phyloP scores from a whole-genome alignment of 2,113 vertebrate species.

The Brachirus orientalis region DNA sequence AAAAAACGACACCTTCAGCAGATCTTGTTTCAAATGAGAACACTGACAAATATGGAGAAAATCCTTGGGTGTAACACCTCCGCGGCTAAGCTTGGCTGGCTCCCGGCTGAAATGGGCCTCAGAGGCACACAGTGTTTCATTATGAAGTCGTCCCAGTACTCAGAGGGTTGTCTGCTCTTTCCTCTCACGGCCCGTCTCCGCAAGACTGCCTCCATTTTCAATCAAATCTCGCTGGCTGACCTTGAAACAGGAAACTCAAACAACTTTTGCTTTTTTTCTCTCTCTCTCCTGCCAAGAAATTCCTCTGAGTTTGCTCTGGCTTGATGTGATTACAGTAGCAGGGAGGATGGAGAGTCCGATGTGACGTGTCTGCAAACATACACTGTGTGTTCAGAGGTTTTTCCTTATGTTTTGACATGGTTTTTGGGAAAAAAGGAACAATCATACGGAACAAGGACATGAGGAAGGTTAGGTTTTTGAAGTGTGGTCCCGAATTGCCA shows the following conservation, averaged over 20 bases:
- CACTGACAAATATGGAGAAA: slow-evolving; percentile 2
- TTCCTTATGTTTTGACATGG: too few relatives aligned
- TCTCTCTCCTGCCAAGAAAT: slow-evolving; percentile 4
- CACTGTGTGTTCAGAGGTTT: too few relatives aligned
- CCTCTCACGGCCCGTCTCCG: background rate
- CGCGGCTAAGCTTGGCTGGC: slow-evolving; percentile 9
- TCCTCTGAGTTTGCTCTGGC: slow-evolving; percentile 14
- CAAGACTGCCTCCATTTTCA: slow-evolving; percentile 20
- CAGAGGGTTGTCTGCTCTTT: slow-evolving; percentile 5
- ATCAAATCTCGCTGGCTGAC: slow-evolving; percentile 31
- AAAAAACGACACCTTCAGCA: background rate
- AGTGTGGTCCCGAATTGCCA: too few relatives aligned
- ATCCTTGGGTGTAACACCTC: slow-evolving; percentile 11
- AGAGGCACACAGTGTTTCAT: slow-evolving; percentile 32
- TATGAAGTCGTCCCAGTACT: slow-evolving; percentile 13
- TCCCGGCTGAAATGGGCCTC: slow-evolving; percentile 33
- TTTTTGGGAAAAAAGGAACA: too few relatives aligned
- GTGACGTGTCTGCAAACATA: background rate
- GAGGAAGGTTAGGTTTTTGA: too few relatives aligned
- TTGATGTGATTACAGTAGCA: slow-evolving; percentile 11
- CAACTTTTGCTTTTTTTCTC: slow-evolving; percentile 13
- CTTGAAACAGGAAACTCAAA: slow-evolving; percentile 34
- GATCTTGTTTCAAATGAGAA: slow-evolving; percentile 4
- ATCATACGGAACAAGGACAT: too few relatives aligned
- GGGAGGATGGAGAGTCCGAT: background rate